These are phyloP conservation scores for Cryptocheilus praepositus DNA, from an alignment of 2,888 invertebrate genomes.

Conservation along the genomic window DNA sequence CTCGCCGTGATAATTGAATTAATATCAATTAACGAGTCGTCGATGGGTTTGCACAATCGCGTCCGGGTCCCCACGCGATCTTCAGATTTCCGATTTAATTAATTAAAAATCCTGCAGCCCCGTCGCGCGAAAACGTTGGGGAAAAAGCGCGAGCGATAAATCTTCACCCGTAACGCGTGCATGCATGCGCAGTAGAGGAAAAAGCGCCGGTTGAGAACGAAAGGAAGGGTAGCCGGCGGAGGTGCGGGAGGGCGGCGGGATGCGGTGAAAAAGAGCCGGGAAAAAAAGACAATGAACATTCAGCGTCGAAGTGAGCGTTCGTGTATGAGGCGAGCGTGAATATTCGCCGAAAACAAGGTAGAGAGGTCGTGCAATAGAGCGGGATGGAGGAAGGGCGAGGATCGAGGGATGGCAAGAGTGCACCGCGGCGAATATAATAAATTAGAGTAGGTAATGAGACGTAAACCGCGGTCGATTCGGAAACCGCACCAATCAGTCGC, in stretches of 20 bases:
- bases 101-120: slow-evolving; percentile 8
- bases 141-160: not conserved
- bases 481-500: too few relatives aligned
- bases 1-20: slow-evolving; percentile 21
- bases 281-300: not conserved
- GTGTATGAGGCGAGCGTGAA: not conserved
- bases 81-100: slow-evolving; percentile 9
- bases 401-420: too few relatives aligned
- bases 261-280: not conserved
- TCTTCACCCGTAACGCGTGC: not conserved
- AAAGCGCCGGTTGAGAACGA: not conserved
- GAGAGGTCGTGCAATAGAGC: not conserved
- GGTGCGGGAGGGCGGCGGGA: not conserved
- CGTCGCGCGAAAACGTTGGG: slow-evolving; percentile 4
- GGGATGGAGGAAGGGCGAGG: too few relatives aligned
- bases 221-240: not conserved
- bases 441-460: too few relatives aligned
- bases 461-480: too few relatives aligned
- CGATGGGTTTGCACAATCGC: not conserved
- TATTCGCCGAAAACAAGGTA: not conserved
- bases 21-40: slow-evolving; percentile 28
- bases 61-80: not conserved
- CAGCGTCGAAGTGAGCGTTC: too few relatives aligned
- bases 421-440: too few relatives aligned
- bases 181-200: not conserved